phyloP scores from a whole-genome alignment of 2,888 invertebrate species.

The Eilema sororculum region DNA sequence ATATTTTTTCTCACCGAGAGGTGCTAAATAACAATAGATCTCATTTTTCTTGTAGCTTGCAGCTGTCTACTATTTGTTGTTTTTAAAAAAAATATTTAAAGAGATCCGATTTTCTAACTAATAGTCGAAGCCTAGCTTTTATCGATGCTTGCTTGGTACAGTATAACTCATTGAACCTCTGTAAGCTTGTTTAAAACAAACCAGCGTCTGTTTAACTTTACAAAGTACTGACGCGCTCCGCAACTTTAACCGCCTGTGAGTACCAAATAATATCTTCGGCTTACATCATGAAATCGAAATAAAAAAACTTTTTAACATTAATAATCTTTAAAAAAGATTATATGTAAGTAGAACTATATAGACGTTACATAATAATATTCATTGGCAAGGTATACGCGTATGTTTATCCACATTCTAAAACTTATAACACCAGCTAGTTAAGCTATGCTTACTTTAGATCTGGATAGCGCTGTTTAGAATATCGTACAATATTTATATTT shows the following conservation, averaged over 20 bases:
- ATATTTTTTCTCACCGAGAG: too few relatives aligned
- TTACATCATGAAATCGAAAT: not conserved
- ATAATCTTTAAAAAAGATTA: not conserved
- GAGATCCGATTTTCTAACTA: not conserved
- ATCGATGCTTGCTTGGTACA: not conserved
- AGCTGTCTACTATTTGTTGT: too few relatives aligned
- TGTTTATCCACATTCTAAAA: too few relatives aligned
- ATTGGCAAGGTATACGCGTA: too few relatives aligned
- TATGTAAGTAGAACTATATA: not conserved
- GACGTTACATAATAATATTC: too few relatives aligned
- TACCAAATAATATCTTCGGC: not conserved
- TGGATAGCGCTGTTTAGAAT: too few relatives aligned
- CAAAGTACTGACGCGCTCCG: not conserved
- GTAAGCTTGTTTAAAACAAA: not conserved
- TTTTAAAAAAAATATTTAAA: not conserved
- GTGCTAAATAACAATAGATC: too few relatives aligned
- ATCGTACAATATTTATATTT: too few relatives aligned
- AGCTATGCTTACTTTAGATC: too few relatives aligned
- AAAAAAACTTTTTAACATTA: not conserved
- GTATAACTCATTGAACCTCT: not conserved
- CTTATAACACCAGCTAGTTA: too few relatives aligned
- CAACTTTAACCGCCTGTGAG: not conserved
- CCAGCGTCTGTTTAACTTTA: slow-evolving; percentile 1
- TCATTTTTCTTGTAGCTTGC: too few relatives aligned
- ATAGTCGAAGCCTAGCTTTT: not conserved